These are phyloP conservation scores for Leucophenga maculata DNA, from an alignment of 2,888 invertebrate species.

Conservation along the genomic window DNA sequence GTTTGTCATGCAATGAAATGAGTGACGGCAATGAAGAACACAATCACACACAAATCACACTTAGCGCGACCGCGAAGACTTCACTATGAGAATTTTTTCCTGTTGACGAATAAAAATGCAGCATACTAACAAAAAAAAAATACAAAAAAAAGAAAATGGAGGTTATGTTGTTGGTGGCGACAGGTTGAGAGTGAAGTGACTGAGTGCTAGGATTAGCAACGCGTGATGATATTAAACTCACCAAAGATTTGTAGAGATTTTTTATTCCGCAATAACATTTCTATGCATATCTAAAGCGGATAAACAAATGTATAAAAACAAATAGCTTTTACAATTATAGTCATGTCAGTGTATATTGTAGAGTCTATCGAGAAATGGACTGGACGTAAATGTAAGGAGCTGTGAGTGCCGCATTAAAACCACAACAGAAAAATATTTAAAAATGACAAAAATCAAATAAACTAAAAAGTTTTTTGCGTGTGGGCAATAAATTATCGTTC, in stretches of 20 bases:
- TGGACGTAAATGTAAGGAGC: no score
- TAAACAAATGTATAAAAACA: no score
- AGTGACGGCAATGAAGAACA: neutral
- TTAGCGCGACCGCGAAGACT: neutral
- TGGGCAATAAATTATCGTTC: constrained; percentile 46
- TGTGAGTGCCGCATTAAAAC: no score
- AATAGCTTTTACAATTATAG: neutral
- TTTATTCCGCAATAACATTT: neutral
- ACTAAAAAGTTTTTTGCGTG: constrained; percentile 35
- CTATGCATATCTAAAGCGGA: no score
- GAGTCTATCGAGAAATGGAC: no score
- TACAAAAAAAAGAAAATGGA: neutral
- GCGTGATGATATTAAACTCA: constrained; percentile 23
- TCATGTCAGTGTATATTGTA: no score
- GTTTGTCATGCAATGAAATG: constrained; percentile 4
- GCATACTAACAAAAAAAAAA: no score
- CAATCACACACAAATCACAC: neutral
- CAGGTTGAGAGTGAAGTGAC: neutral
- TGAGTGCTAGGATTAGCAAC: constrained; percentile 19
- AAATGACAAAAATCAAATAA: constrained; percentile 23
- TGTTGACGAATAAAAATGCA: neutral
- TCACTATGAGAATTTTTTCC: neutral
- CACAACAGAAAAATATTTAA: constrained; percentile 5
- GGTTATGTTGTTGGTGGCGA: neutral
- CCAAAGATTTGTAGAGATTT: neutral